Percentiles rank a stretch among this genome's conserved stretches.
Evolutionary conservation across 1,140 invertebrate species (phyloP).

Genomic region (Apis laboriosa): DNA sequence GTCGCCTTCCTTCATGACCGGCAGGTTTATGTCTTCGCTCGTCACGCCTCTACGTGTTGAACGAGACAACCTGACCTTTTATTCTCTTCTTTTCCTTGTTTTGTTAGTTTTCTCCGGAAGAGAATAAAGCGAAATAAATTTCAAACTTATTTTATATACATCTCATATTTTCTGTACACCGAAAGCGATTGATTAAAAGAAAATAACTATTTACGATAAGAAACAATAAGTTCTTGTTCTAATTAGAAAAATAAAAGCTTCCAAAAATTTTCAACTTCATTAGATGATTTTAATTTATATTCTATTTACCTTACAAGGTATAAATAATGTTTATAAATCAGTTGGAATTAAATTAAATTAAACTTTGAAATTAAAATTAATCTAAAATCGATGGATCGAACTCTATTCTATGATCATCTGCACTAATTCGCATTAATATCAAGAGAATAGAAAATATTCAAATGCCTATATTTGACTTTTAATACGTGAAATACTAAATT

Average conservation of each 20-base stretch:
- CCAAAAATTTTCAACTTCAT: background rate
- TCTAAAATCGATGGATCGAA: too few species aligned
- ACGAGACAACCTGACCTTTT: constrained; percentile 1
- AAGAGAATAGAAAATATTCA: too few species aligned
- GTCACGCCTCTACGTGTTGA: constrained; percentile 53
- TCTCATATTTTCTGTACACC: background rate
- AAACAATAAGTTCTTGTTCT: too few species aligned
- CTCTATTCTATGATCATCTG: too few species aligned
- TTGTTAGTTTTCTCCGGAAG: constrained; percentile 10
- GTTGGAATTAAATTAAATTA: too few species aligned
- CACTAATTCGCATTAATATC: too few species aligned
- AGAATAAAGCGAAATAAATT: constrained; percentile 1
- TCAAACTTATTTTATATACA: background rate
- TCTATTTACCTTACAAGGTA: too few species aligned
- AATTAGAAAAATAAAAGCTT: background rate
- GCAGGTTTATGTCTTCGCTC: constrained; percentile 50
- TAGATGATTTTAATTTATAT: background rate
- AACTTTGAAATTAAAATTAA: too few species aligned
- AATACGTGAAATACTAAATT: too few species aligned
- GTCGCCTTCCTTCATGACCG: constrained; percentile 35
- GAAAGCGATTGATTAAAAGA: background rate
- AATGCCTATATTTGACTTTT: too few species aligned
- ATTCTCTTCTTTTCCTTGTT: background rate
- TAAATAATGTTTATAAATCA: too few species aligned
- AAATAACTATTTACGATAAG: background rate